Evolutionary conservation across 2,888 invertebrate genomes (phyloP).

Genomic region (Acleris sparsana): DNA sequence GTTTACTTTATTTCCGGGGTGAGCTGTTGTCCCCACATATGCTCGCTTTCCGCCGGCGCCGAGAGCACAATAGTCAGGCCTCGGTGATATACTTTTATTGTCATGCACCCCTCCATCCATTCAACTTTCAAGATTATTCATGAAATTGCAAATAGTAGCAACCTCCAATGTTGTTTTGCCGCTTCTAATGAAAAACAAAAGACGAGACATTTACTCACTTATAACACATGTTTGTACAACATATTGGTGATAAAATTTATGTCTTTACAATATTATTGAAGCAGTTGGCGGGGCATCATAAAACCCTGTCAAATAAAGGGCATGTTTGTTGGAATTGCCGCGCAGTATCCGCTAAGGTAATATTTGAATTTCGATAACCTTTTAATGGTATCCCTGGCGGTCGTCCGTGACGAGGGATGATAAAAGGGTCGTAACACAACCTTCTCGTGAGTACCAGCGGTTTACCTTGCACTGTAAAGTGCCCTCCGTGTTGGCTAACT

Average conservation of each 20-base stretch:
- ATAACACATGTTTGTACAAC: conserved; percentile 6
- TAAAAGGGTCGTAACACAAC: conserved; percentile 62
- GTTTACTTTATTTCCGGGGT: conserved; percentile 74
- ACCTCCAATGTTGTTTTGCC: conserved; percentile 40
- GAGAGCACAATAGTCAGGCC: conserved; percentile 72
- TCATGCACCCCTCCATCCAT: conserved; percentile 71
- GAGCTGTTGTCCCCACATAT: conserved; percentile 75
- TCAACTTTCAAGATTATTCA: conserved; percentile 64
- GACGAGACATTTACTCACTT: not conserved
- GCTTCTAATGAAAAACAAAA: not conserved
- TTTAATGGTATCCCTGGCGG: conserved; percentile 54
- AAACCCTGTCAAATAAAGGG: conserved; percentile 38
- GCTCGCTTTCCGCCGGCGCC: conserved; percentile 81
- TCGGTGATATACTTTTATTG: conserved; percentile 82
- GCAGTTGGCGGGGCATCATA: conserved; percentile 24
- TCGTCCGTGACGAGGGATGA: conserved; percentile 61
- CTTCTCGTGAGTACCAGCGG: conserved; percentile 66
- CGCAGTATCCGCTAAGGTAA: conserved; percentile 50
- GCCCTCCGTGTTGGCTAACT: conserved; percentile 58
- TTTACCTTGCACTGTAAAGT: conserved; percentile 68
- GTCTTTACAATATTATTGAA: conserved; percentile 33
- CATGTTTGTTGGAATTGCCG: conserved; percentile 43
- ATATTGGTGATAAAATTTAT: conserved; percentile 27
- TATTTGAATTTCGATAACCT: conserved; percentile 51
- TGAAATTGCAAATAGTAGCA: conserved; percentile 53